Evolutionary conservation across 2,888 invertebrate species (phyloP), one percentile per base, ranked within the genome.

Genomic region (Epistrophe grossulariae): DNA sequence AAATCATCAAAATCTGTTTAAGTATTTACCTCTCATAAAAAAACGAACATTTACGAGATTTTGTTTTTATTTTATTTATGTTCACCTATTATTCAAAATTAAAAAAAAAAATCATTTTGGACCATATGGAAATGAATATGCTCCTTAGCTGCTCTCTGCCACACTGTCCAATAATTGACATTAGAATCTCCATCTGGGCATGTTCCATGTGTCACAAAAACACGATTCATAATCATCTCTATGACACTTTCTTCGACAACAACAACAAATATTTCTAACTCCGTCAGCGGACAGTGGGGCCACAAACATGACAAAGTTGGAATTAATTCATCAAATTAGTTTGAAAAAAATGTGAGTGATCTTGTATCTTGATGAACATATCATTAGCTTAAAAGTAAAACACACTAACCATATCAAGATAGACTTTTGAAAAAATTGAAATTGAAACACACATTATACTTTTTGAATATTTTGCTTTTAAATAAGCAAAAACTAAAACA

Each of bases 151-250:
- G 62, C 52, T 57, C 52, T 57, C 64, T 35, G 6, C 40, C 28
- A 52, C 77, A 68, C 84, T 85, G 81, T 62, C 82, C 85, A 85
- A 62, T 62, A 62, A 62, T 64, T 82, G 85, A 85, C 82, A 85
- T 85, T 73, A 31, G 68, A 83, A 57, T 72, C 83, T 72, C 71
- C 87, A 83, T 87, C 87, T 87, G 87, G 87, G 79, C 79, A 66
- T 79, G 76, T 79, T 79, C 59, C 83, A 83, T 79, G 31, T 87
- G 79, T 87, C 87, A 87, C 83, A 57, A 80, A 35, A 68, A 88
- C 88, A 88, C 84, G 73, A 88, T 88, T 79, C 83, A 88, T 88
- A 88, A 88, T 88, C 84, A 52, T 80, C 73, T 80, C 83, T 88
- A 84, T 80, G 88, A 84, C 88, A 88, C 72, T 83, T 79, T 79